These are phyloP conservation scores for Uloborus plumipes DNA, from an alignment of 2,888 invertebrate species.

Conservation along the genomic window DNA sequence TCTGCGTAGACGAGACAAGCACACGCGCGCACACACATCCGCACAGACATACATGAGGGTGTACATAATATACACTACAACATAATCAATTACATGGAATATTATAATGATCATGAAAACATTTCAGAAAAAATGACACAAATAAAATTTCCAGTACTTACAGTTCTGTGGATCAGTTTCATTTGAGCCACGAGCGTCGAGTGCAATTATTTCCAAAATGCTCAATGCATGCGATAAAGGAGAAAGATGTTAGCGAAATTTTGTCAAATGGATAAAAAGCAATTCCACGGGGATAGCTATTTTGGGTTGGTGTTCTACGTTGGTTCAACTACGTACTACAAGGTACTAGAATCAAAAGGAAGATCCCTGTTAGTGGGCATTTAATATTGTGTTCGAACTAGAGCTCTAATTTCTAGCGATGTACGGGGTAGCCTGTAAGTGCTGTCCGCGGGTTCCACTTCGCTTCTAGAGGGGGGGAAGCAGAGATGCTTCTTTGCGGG, in stretches of 20 bases:
- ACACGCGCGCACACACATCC: constrained; percentile 23
- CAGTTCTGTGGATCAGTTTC: constrained; percentile 64
- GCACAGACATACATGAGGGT: constrained; percentile 10
- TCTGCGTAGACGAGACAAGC: constrained; percentile 21
- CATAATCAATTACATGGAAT: too few relatives aligned
- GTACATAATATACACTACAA: too few relatives aligned
- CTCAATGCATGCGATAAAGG: constrained; percentile 18
- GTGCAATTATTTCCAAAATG: constrained; percentile 44
- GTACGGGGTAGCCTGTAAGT: constrained; percentile 56
- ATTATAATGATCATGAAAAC: too few relatives aligned
- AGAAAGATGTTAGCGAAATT: too few relatives aligned
- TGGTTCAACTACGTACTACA: neutral
- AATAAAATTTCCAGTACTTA: constrained; percentile 31
- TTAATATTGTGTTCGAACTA: constrained; percentile 30
- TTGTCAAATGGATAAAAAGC: too few relatives aligned
- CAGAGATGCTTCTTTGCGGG: constrained; percentile 32
- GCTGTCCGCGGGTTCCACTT: constrained; percentile 60
- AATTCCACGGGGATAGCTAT: too few relatives aligned
- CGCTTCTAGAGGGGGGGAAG: constrained; percentile 42
- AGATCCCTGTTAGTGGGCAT: constrained; percentile 1
- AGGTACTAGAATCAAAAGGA: neutral
- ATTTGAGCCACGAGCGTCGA: constrained; percentile 44
- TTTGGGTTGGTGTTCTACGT: too few relatives aligned
- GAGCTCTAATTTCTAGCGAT: constrained; percentile 58
- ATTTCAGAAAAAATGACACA: neutral